Percentiles rank a stretch among this genome's conserved stretches.
Conservation (phyloP, 2,888 invertebrate species). For the Pristionchus mayeri region DNA sequence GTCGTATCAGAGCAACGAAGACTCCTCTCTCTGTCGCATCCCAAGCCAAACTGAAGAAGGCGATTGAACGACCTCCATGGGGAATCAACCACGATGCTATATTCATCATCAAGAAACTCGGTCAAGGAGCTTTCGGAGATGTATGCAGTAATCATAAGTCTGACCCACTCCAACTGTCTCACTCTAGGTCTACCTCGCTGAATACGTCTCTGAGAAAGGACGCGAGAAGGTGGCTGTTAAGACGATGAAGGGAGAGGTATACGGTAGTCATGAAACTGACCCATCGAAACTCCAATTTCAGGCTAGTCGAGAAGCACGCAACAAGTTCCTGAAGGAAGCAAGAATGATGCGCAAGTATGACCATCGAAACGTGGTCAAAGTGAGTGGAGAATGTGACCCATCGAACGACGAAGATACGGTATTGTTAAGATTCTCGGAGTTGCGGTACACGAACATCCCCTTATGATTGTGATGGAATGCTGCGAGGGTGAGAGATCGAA, state of each 20-base stretch:
- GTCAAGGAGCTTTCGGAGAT: conserved; percentile 73
- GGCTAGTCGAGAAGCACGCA: conserved; percentile 61
- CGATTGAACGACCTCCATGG: conserved; percentile 64
- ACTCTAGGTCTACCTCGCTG: conserved; percentile 62
- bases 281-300: conserved; percentile 28
- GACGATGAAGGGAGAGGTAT: conserved; percentile 67
- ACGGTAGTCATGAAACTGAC: conserved; percentile 14
- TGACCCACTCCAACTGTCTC: conserved; percentile 53
- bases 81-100: conserved; percentile 67
- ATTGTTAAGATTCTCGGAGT: conserved; percentile 49
- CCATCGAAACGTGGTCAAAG: conserved; percentile 67
- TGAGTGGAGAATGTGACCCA: not conserved
- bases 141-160: conserved; percentile 48
- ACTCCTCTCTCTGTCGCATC: conserved; percentile 57
- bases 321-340: conserved; percentile 72
- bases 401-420: not conserved
- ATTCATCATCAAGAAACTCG: conserved; percentile 64
- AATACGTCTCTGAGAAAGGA: conserved; percentile 55
- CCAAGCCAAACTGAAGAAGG: conserved; percentile 52
- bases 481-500: conserved; percentile 32
- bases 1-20: conserved; percentile 54
- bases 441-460: conserved; percentile 70
- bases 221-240: conserved; percentile 70
- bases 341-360: conserved; percentile 69
- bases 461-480: conserved; percentile 72